Percentiles rank a stretch among this genome's conserved stretches.
phyloP scores from a whole-genome alignment of 2,888 invertebrate species.

The Nymphalis polychloros region DNA sequence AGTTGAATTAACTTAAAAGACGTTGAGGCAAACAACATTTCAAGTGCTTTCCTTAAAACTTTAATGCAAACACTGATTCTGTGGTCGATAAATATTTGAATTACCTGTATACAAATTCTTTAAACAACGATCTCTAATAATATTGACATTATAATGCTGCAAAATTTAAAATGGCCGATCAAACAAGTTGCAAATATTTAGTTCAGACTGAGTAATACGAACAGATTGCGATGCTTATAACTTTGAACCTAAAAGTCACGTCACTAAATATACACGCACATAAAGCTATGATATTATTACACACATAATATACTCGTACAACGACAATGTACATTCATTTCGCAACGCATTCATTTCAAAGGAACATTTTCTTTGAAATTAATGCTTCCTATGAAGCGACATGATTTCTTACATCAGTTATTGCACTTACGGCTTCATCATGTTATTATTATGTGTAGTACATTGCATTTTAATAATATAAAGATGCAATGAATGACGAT shows the following conservation, averaged over 20 bases:
- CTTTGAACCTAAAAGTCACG: not conserved
- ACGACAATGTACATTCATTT: not conserved
- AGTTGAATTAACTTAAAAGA: not conserved
- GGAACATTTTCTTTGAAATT: too few species aligned
- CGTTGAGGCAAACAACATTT: not conserved
- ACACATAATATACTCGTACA: not conserved
- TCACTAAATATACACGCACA: not conserved
- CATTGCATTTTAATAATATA: too few species aligned
- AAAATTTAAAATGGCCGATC: slow-evolving; percentile 3
- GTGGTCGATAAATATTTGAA: not conserved
- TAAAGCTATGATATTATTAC: slow-evolving; percentile 1
- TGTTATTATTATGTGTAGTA: too few species aligned
- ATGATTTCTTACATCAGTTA: too few species aligned
- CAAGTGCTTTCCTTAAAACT: not conserved
- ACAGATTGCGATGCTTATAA: not conserved
- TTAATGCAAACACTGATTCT: not conserved
- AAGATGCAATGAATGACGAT: too few species aligned
- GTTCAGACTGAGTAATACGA: not conserved
- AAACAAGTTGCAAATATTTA: not conserved
- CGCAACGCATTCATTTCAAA: not conserved
- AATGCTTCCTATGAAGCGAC: too few species aligned
- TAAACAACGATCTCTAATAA: slow-evolving; percentile 11
- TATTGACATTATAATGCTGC: slow-evolving; percentile 21
- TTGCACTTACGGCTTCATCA: too few species aligned
- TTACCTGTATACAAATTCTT: slow-evolving; percentile 5